Evolutionary conservation across 1,140 invertebrate genomes (phyloP), one percentile per base, ranked within the genome.

Genomic region (Ruditapes philippinarum): DNA sequence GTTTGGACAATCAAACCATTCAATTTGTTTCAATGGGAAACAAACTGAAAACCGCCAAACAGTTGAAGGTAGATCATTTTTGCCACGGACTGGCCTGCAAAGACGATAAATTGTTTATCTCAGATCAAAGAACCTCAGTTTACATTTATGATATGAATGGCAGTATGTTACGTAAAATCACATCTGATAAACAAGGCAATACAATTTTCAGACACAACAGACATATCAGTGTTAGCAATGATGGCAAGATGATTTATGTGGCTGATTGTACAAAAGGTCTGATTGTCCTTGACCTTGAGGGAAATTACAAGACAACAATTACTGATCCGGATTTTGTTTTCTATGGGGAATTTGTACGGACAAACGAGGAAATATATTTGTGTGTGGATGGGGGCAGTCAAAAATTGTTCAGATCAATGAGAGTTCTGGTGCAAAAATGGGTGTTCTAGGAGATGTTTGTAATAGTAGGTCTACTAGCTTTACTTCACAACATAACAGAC

Each of bases 131-230:
- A 3, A 5, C 22, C 28, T 17, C 68, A 7, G 11, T 73, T 38
- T 40, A 73, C 42, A 42, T 73, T 42, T n/a, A 42, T 73, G 38
- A 42, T 22, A 73, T 73, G 68, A 42, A 22, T 73, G 68, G 68
- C n/a, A 22, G 2, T 17, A 9, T 73, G 68, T 12, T 73, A n/a
- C 33, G 42, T 17, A 73, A 38, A 12, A 42, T 42, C 5, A 40
- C 68, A 42, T 1, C 17, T 4, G 68, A 73, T 38, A 3, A 40
- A n/a, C 28, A 14, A 40, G 68, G 68, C 12, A 73, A 73, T 40
- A 25, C 22, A 1, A 38, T 73, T n/a, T 73, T 38, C 36, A 11
- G 2, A 4, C 9, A 3, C 33, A 73, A 22, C 28, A 5, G 68
- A 42, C 68, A 40, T 73, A 42, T 42, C 68, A 73, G 33, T 28